Evolutionary conservation across 1,140 invertebrate species (phyloP), one percentile per base, ranked within the genome.

Genomic region (Macrocentrus cingulum): DNA sequence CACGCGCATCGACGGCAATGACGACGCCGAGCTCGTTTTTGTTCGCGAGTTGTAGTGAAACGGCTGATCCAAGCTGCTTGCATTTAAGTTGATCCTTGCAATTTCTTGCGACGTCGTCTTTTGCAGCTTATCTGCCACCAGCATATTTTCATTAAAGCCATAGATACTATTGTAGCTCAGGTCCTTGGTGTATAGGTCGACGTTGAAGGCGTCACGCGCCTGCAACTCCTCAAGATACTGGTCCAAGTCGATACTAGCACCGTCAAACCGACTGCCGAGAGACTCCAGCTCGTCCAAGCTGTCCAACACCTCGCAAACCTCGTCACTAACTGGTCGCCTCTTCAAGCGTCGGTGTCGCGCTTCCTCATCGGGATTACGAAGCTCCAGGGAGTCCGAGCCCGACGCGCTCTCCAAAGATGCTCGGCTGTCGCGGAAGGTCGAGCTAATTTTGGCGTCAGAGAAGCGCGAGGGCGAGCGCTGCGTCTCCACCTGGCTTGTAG

Each of bases 271-370:
- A 52, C 82, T 82, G 49, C 83, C 83, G 8, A 84, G 68, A 2
- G 83, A 83, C 59, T 85, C 83, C n/a, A 88, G 79, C 64, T 88
- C 85, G 29, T 80, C 74, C 0, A 79, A 52, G 32, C 76, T 77
- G 41, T 80, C 75, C 1, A 82, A 55, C 4, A 79, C 75, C n/a
- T 80, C 75, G 20, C 80, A 74, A 15, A 82, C 72, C 11, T 81
- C 79, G 63, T 87, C 87, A 9, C 88, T 90, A 0, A 91, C 80
- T 0, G 89, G 89, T 60, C 88, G 77, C 37, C 88, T 79, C 62
- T 89, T 90, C 7, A 87, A 66, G 60, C 85, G 82, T n/a, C 83
- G 80, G 11, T 77, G 66, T 13, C 74, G 63, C 0, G 70, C 70
- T 69, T 87, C 84, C 36, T 86, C 77, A 57, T 87, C 83, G 5